Evolutionary conservation across 2,888 invertebrate species (phyloP).

Genomic region (Arge pagana): DNA sequence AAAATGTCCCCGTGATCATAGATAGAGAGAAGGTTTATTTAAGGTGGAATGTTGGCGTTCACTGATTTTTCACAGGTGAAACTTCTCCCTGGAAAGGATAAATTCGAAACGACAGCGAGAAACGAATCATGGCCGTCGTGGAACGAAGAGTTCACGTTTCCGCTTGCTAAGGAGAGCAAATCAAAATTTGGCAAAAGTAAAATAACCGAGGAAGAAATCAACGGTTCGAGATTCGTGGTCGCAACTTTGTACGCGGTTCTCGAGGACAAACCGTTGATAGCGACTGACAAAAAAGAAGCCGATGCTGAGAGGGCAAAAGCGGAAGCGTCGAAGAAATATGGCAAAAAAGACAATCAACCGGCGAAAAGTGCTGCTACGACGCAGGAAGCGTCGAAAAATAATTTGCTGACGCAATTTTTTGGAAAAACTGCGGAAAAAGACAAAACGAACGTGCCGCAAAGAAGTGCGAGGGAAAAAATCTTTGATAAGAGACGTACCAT

Average conservation of each 20-base stretch:
- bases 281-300: constrained; percentile 52
- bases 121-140: constrained; percentile 80
- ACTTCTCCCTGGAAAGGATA: constrained; percentile 75
- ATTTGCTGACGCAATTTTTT: constrained; percentile 61
- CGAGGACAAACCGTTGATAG: constrained; percentile 61
- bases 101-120: constrained; percentile 74
- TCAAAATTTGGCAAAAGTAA: constrained; percentile 57
- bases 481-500: constrained; percentile 69
- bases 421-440: constrained; percentile 62
- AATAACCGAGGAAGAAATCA: constrained; percentile 65
- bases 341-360: constrained; percentile 38
- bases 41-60: constrained; percentile 38
- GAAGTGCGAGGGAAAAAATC: constrained; percentile 59
- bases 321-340: constrained; percentile 51
- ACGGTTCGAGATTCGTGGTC: constrained; percentile 68
- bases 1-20: background rate
- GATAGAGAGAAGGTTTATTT: background rate
- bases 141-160: constrained; percentile 78
- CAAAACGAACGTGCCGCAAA: constrained; percentile 60
- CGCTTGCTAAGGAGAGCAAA: constrained; percentile 63
- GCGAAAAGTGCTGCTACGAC: constrained; percentile 26
- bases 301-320: constrained; percentile 52
- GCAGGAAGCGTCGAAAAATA: constrained; percentile 56
- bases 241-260: constrained; percentile 72
- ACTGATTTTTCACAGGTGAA: constrained; percentile 66